Percentiles rank a stretch among this genome's conserved stretches.
Conservation (phyloP, 92 coral and sea anemone species). For the Phenganax marumi region DNA sequence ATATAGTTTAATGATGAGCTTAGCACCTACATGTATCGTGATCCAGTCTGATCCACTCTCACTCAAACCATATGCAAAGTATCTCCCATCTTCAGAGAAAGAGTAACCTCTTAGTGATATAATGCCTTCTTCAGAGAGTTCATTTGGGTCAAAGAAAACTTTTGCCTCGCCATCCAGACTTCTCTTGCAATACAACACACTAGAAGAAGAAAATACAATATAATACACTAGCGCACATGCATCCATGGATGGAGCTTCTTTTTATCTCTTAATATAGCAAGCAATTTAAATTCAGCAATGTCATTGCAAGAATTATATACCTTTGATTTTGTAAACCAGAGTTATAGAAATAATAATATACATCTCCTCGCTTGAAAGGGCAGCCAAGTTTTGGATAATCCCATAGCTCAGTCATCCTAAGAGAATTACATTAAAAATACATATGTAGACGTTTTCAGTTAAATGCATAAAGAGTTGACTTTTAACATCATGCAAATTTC, state of each 20-base stretch:
- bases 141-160: slow-evolving; percentile 92
- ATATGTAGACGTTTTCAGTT: not conserved
- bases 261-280: not conserved
- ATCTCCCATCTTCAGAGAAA: slow-evolving; percentile 86
- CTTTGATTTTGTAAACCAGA: slow-evolving; percentile 96
- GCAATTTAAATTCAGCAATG: not conserved
- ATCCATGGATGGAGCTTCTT: not conserved
- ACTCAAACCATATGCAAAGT: slow-evolving; percentile 84
- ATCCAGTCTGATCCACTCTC: slow-evolving; percentile 96
- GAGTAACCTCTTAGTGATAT: slow-evolving; percentile 72
- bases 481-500: not conserved
- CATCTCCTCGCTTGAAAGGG: slow-evolving; percentile 85
- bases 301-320: slow-evolving; percentile 33
- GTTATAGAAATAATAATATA: slow-evolving; percentile 83
- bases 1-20: too few relatives aligned
- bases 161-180: slow-evolving; percentile 65
- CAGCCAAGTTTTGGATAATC: slow-evolving; percentile 97
- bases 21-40: slow-evolving; percentile 70
- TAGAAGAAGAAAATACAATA: slow-evolving; percentile 14
- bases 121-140: slow-evolving; percentile 83
- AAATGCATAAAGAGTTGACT: not conserved
- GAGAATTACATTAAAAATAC: not conserved
- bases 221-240: not conserved
- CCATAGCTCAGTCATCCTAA: slow-evolving; percentile 90
- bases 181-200: slow-evolving; percentile 91